Percentiles rank a stretch among this genome's conserved stretches.
Evolutionary conservation across 2,888 invertebrate genomes (phyloP).

Genomic region (Zelleria hepariella): DNA sequence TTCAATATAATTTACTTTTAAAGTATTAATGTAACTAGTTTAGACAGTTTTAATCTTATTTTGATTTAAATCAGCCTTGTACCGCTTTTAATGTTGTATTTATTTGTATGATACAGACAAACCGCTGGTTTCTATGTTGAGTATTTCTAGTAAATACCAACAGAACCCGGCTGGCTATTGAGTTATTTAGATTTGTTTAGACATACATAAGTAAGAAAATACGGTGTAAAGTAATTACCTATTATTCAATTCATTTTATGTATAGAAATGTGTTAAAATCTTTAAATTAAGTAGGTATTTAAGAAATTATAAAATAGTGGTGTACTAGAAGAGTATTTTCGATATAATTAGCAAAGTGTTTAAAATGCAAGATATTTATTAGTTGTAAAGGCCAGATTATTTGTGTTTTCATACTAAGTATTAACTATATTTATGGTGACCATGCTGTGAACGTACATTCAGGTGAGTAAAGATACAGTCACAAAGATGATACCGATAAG

Average conservation of each 20-base stretch:
- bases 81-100: background rate
- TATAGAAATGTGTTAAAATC: background rate
- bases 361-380: slow-evolving; percentile 3
- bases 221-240: too few relatives aligned
- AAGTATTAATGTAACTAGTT: background rate
- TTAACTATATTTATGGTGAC: background rate
- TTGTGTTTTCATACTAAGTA: background rate
- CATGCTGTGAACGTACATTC: too few relatives aligned
- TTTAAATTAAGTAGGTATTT: background rate
- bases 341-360: slow-evolving; percentile 43
- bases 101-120: background rate
- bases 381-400: slow-evolving; percentile 1
- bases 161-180: too few relatives aligned
- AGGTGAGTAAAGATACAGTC: too few relatives aligned
- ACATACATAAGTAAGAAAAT: too few relatives aligned
- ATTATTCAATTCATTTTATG: background rate
- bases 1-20: background rate
- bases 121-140: too few relatives aligned
- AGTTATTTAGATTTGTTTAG: too few relatives aligned
- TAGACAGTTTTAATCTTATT: background rate
- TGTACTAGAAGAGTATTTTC: slow-evolving; percentile 59
- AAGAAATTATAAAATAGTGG: slow-evolving; percentile 31
- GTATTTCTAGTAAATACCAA: too few relatives aligned
- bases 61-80: background rate
- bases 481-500: too few relatives aligned